Conservation (phyloP, 2,113 vertebrate genomes). For the Etheostoma cragini region DNA sequence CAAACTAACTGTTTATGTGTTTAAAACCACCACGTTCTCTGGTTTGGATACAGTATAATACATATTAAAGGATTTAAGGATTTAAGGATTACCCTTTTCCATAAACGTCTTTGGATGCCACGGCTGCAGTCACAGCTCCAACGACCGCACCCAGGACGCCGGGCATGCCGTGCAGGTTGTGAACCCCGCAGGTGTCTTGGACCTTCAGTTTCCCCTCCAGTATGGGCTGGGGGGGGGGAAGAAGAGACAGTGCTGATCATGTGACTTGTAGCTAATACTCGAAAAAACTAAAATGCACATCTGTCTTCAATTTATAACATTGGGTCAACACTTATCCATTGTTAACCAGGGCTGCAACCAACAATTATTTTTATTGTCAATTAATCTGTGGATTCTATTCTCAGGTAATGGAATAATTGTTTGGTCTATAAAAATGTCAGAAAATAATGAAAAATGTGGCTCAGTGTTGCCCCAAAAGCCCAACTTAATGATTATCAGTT, state of each 20-base stretch:
- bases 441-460: too few species aligned
- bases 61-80: slow-evolving; percentile 55
- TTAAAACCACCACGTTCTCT: too few species aligned
- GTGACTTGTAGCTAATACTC: too few species aligned
- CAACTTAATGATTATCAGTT: too few species aligned
- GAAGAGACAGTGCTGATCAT: neutral
- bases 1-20: too few species aligned
- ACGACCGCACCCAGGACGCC: slow-evolving; percentile 90
- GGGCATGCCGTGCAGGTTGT: slow-evolving; percentile 93
- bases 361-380: too few species aligned
- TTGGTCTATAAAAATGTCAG: too few species aligned
- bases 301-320: neutral
- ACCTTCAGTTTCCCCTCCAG: slow-evolving; percentile 87
- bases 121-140: slow-evolving; percentile 83
- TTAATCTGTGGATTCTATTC: too few species aligned
- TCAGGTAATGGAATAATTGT: too few species aligned
- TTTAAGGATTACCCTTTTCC: slow-evolving; percentile 87
- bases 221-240: slow-evolving; percentile 82
- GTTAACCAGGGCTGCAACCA: too few species aligned
- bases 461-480: too few species aligned
- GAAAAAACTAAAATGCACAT: neutral
- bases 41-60: too few species aligned
- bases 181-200: slow-evolving; percentile 92
- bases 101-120: slow-evolving; percentile 83
- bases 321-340: neutral